Base-by-base conservation (phyloP, 2,797 vertebrate species). In the Poeciliopsis gracilis region DNA sequence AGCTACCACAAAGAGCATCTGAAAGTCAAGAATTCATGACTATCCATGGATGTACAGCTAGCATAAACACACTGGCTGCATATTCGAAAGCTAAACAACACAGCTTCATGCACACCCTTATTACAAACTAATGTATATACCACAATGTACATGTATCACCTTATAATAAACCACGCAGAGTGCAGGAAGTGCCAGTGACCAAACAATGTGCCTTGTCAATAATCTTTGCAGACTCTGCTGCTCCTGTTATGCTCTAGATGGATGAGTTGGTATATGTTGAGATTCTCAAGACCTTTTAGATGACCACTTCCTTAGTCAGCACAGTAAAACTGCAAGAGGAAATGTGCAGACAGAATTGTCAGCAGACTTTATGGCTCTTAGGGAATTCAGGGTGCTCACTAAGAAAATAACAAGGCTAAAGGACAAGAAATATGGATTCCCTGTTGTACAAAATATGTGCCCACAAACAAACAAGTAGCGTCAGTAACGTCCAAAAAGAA, bases 241-340 rank as follows among this genome's bases (percentile, higher is more conserved):
- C 77, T 84, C 53, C 75, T 73, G 47, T 69, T 43, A 82, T 75
- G 46, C 71, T 84, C 36, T 15, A 84, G 87, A 92, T 86, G 80
- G 89, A 93, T 89, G 88, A 89, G 83, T 30, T 75, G 74, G 59
- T 77, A 45, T 66, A 43, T 76, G 63, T 81, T 75, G 57, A 83
- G 86, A 81, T 83, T 76, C 80, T 77, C 79, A 81, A 71, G 81
- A 72, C 73, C 71, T 76, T 76, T 74, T 77, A 87, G 41, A 83
- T 63, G 16, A 85, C 43, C 78, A 87, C 47, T 57, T 80, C 57
- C 81, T 51, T 28, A 79, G 82, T 91, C 91, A 91, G 90, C 89
- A 89, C 83, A 88, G 59, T 67, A 77, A 87, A 91, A 81, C 73
- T 87, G 79, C 83, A 86, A 82, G 16, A 72, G 38, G 80, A 84